Conservation (phyloP, 2,888 invertebrate genomes). For the Syrista parreyssii region DNA sequence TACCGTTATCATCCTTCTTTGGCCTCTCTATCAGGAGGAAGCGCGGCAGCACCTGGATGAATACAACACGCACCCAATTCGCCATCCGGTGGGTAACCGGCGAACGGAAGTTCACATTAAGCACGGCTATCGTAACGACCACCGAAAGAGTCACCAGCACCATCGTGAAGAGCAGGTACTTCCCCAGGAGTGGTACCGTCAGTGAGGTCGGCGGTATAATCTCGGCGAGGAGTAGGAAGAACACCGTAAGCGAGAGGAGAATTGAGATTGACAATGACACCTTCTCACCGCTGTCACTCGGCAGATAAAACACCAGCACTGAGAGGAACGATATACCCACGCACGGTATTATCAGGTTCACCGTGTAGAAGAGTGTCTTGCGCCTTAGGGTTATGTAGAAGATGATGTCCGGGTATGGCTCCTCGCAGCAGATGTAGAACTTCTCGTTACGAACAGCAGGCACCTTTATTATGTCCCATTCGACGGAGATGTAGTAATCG, state of each 20-base stretch:
- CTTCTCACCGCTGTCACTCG: conserved; percentile 97
- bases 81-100: conserved; percentile 94
- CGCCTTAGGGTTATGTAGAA: conserved; percentile 95
- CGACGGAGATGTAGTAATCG: conserved; percentile 96
- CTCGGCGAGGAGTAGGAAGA: conserved; percentile 92
- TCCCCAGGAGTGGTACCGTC: conserved; percentile 90
- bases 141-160: conserved; percentile 92
- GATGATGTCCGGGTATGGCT: conserved; percentile 97
- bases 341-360: conserved; percentile 97
- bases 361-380: conserved; percentile 97
- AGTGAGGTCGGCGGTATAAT: conserved; percentile 95
- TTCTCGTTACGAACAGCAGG: conserved; percentile 91
- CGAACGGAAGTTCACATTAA: conserved; percentile 92
- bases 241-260: conserved; percentile 91
- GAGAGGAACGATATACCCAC: conserved; percentile 97
- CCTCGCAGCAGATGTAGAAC: conserved; percentile 96
- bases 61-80: conserved; percentile 89
- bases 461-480: conserved; percentile 97
- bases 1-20: conserved; percentile 75
- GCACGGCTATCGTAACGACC: conserved; percentile 92
- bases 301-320: conserved; percentile 96
- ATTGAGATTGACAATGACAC: conserved; percentile 96
- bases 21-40: conserved; percentile 91
- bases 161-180: conserved; percentile 95
- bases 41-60: conserved; percentile 87